These are phyloP conservation scores for Dicrostonyx torquatus DNA, from an alignment of 2,797 vertebrate species.

Conservation along the genomic window DNA sequence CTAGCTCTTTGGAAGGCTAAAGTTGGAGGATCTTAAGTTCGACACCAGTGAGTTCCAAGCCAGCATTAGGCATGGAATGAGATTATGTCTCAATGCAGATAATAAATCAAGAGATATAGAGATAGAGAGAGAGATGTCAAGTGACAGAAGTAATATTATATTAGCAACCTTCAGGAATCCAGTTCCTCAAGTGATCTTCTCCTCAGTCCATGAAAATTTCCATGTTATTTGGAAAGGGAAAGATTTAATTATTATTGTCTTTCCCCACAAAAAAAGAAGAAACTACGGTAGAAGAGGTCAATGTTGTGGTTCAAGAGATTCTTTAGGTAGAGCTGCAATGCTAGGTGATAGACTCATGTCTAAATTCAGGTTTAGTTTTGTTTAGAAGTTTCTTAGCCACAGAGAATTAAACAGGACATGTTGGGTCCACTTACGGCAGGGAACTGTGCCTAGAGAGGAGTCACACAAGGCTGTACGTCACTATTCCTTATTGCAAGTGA, in stretches of 20 bases:
- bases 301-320: not conserved
- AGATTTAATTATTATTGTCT: not conserved
- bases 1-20: not conserved
- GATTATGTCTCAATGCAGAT: not conserved
- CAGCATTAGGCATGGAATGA: not conserved
- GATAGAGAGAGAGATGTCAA: not conserved
- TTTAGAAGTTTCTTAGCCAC: not conserved
- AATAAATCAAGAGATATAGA: not conserved
- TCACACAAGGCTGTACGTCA: not conserved
- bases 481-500: not conserved
- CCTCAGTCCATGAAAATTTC: not conserved
- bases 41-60: not conserved
- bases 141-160: not conserved
- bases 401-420: not conserved
- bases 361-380: constrained; percentile 40
- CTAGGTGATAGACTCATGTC: not conserved
- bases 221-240: not conserved
- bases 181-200: not conserved
- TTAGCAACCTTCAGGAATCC: not conserved
- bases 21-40: not conserved
- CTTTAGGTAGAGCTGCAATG: not conserved
- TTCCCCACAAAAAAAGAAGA: not conserved
- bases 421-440: not conserved
- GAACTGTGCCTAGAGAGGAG: not conserved
- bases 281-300: not conserved